Evolutionary conservation across 2,797 vertebrate genomes (phyloP), one percentile per base, ranked within the genome.

Genomic region (Smutsia gigantea): DNA sequence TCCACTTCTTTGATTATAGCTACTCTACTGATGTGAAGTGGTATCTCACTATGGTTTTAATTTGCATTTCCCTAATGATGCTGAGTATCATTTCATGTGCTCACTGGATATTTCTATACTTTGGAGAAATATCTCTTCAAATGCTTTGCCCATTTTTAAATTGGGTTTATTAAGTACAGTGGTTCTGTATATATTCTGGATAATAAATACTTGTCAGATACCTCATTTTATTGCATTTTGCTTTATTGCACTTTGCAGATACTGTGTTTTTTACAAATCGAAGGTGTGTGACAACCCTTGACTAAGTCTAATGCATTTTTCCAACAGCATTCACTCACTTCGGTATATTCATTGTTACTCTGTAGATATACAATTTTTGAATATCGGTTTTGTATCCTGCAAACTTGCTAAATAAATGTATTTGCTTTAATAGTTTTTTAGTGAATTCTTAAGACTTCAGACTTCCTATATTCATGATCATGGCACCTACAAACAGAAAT

Each of bases 401-500:
- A 77, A 55, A 34, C 19, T 89, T 89, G 27, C 18, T 79, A 49
- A 78, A 78, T 68, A 72, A 37, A 63, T 61, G 78, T 81, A 63
- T 85, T 66, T 83, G 6, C 74, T 61, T 1, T 34, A 85, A 78
- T 34, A 64, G 37, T 8, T 46, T 66, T 86, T 64, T 74, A 86
- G 39, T 37, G 14, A 61, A 79, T 61, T 51, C 29, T 90, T 86
- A 86, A 79, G 29, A 90, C 42, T 91, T 23, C 42, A 17, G 19
- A 19, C 27, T 42, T 57, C 25, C 69, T 69, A 57, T 64, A 72
- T 18, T 64, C 11, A 51, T 29, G n/a, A 49, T 53, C 27, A 66
- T 66, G 19, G 79, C 64, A 90, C 57, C 64, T 85, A 85, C 72
- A 95, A 72, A 79, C 14, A 89, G 31, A 81, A 81, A 49, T 66